A percentile compares a stretch with the other conserved stretches of the same genome.
Conservation (phyloP, 2,888 invertebrate species). For the Ormia ochracea region DNA sequence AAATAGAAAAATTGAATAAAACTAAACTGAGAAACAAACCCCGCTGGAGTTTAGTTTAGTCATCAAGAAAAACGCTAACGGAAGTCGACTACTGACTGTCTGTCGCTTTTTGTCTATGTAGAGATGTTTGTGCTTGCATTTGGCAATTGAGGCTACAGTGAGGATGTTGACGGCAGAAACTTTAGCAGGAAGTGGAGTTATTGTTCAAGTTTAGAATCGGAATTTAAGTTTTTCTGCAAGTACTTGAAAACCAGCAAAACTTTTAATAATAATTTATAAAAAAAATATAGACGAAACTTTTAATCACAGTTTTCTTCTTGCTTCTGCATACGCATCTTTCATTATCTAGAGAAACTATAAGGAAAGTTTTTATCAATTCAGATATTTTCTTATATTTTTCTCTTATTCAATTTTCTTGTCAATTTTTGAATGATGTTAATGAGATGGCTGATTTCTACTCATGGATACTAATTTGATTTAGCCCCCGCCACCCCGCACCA, state of each 20-base stretch:
- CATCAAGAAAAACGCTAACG: conserved; percentile 60
- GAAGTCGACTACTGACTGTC: conserved; percentile 40
- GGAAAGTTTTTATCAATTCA: no score
- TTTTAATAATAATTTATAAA: neutral
- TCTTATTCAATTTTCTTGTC: no score
- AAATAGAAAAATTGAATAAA: conserved; percentile 48
- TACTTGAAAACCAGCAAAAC: conserved; percentile 31
- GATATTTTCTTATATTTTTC: no score
- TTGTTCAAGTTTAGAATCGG: conserved; percentile 32
- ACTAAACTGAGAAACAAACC: conserved; percentile 37
- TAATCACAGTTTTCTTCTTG: neutral
- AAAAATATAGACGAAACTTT: neutral
- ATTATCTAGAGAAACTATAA: no score
- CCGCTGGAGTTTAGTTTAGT: conserved; percentile 57
- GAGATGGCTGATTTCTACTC: no score
- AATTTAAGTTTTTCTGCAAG: conserved; percentile 28
- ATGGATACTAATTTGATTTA: no score
- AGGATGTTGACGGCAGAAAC: neutral
- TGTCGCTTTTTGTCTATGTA: neutral
- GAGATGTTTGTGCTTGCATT: neutral
- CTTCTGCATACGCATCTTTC: neutral
- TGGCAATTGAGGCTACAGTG: neutral
- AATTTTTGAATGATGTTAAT: no score
- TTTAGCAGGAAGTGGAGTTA: conserved; percentile 29
- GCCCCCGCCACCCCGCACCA: no score